These are phyloP conservation scores for Salvator merianae DNA, from an alignment of 2,113 vertebrate species.

Conservation along the genomic window DNA sequence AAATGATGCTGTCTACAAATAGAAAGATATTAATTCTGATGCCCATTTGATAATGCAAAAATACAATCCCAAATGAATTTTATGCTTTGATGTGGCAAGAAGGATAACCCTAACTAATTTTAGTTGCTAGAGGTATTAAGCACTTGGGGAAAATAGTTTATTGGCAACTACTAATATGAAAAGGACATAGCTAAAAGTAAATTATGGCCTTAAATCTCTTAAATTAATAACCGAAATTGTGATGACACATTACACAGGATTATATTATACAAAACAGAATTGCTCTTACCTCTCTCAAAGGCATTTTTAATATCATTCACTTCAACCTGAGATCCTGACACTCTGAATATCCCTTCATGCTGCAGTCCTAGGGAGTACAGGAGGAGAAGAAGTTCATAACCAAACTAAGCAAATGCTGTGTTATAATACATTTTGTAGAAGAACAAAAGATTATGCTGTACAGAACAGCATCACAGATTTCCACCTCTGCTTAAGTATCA, in stretches of 20 bases:
- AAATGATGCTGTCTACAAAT: too few species aligned
- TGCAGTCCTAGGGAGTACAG: conserved; percentile 81
- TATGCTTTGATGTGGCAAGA: conserved; percentile 10
- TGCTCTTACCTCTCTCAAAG: conserved; percentile 92
- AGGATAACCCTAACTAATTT: conserved; percentile 26
- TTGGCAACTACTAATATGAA: neutral
- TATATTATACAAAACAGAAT: fast-evolving
- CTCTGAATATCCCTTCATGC: conserved; percentile 96
- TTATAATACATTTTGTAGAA: neutral
- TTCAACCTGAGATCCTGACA: conserved; percentile 97
- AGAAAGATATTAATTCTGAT: conserved; percentile 33
- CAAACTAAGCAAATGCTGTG: neutral
- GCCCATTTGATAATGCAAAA: conserved; percentile 19
- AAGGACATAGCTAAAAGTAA: neutral
- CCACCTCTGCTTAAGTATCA: neutral
- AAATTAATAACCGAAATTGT: fast-evolving
- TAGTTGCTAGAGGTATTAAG: conserved; percentile 35
- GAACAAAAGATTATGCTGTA: neutral
- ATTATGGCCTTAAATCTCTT: neutral
- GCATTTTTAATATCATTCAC: conserved; percentile 99
- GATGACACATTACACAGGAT: fast-evolving
- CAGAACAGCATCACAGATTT: neutral
- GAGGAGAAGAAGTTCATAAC: neutral
- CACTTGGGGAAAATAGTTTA: neutral
- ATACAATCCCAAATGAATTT: neutral